Percentiles rank a stretch among this genome's conserved stretches.
Conservation (phyloP, 2,888 invertebrate species). For the Limnephilus rhombicus region DNA sequence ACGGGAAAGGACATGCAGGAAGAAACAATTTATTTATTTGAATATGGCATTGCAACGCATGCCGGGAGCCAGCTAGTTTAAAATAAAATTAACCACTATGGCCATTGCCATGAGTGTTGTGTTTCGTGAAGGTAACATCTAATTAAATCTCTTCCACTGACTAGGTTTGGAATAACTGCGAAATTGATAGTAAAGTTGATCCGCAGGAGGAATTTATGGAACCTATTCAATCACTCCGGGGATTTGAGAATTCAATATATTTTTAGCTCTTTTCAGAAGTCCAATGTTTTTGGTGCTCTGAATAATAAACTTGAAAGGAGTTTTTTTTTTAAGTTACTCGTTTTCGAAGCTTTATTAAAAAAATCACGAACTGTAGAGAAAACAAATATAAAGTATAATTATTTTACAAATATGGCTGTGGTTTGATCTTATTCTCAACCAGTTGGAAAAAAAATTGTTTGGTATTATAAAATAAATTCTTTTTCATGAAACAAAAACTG, state of each 20-base stretch:
- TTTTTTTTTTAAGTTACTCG: not conserved
- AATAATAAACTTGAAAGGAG: not conserved
- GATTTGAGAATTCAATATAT: not conserved
- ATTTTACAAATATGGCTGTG: too few species aligned
- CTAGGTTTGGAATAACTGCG: constrained; percentile 21
- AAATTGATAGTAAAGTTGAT: constrained; percentile 35
- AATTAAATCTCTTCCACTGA: not conserved
- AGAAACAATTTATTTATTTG: too few species aligned
- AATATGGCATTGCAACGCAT: too few species aligned
- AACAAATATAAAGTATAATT: not conserved
- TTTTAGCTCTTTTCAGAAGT: not conserved
- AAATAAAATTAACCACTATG: too few species aligned
- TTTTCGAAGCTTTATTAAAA: not conserved
- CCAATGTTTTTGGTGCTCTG: not conserved
- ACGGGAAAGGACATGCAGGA: too few species aligned
- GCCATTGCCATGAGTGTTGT: not conserved
- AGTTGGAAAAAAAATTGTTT: too few species aligned
- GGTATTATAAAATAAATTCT: too few species aligned
- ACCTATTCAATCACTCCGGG: not conserved
- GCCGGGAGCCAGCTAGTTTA: too few species aligned
- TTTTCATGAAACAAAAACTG: too few species aligned
- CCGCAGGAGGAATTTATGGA: constrained; percentile 10
- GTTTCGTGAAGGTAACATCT: too few species aligned
- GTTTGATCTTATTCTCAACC: too few species aligned
- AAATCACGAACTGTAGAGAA: not conserved